phyloP scores from a whole-genome alignment of 2,888 invertebrate species.

The Papilio protenor region DNA sequence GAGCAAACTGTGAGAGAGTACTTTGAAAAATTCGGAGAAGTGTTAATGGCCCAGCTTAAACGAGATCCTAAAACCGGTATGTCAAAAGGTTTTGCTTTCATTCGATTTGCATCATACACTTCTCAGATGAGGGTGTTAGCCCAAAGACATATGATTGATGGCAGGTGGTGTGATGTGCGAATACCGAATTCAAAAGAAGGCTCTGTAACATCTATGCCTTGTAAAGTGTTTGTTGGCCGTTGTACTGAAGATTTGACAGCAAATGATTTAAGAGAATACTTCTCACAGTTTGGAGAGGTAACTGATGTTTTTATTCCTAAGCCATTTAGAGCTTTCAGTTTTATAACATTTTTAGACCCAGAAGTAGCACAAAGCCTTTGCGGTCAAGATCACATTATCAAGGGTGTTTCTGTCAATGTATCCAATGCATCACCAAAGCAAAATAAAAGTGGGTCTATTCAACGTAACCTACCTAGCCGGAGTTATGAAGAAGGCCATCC shows the following conservation, averaged over 20 bases:
- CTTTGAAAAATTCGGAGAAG: slow-evolving; percentile 98
- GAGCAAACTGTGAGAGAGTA: slow-evolving; percentile 98
- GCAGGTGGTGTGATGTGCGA: slow-evolving; percentile 99
- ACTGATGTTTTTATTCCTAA: slow-evolving; percentile 95
- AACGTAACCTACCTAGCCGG: slow-evolving; percentile 74
- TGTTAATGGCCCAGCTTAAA: slow-evolving; percentile 98
- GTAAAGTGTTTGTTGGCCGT: slow-evolving; percentile 94
- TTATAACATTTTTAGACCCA: slow-evolving; percentile 93
- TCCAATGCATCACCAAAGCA: slow-evolving; percentile 95
- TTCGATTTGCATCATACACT: slow-evolving; percentile 97
- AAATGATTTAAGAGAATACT: slow-evolving; percentile 91
- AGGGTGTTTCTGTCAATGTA: slow-evolving; percentile 95
- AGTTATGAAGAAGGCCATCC: slow-evolving; percentile 79
- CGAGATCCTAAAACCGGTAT: slow-evolving; percentile 96
- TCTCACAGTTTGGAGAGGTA: slow-evolving; percentile 92
- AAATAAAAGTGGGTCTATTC: slow-evolving; percentile 81
- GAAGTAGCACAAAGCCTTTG: slow-evolving; percentile 92
- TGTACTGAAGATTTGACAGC: slow-evolving; percentile 92
- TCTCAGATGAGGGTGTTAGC: slow-evolving; percentile 97
- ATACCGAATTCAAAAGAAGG: slow-evolving; percentile 97
- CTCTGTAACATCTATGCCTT: slow-evolving; percentile 88
- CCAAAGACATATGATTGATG: slow-evolving; percentile 98
- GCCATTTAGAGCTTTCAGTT: slow-evolving; percentile 92
- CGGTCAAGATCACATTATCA: slow-evolving; percentile 93
- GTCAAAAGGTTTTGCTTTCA: slow-evolving; percentile 99